Evolutionary conservation across 2,797 vertebrate genomes (phyloP).

Genomic region (Crypturellus tataupa): DNA sequence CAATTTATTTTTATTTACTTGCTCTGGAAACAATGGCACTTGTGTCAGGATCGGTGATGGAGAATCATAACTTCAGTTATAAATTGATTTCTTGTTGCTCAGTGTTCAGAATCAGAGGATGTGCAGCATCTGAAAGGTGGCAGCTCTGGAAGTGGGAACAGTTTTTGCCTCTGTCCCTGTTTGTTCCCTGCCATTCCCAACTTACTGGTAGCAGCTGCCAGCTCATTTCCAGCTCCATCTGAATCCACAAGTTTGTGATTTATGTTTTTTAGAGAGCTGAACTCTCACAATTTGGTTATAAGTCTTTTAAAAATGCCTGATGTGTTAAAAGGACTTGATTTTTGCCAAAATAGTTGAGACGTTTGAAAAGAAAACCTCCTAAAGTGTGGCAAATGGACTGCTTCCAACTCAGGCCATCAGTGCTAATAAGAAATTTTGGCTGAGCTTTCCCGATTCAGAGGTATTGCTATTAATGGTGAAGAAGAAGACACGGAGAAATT

Average conservation of each 20-base stretch:
- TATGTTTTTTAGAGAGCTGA: background rate
- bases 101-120: background rate
- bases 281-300: background rate
- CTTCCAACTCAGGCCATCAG: background rate
- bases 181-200: background rate
- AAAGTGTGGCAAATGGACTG: accelerated
- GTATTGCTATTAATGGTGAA: background rate
- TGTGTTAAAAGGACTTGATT: background rate
- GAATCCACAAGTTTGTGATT: background rate
- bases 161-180: background rate
- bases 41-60: background rate
- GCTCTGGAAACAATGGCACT: background rate
- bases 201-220: background rate
- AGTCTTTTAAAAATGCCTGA: background rate
- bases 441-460: background rate
- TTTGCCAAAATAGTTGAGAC: background rate
- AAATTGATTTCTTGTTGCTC: background rate
- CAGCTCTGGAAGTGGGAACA: background rate
- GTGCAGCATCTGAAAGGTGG: background rate
- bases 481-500: background rate
- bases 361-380: background rate
- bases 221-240: background rate
- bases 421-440: background rate
- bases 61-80: background rate
- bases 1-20: background rate